Conservation (phyloP, 2,113 vertebrate genomes). For the Eonycteris spelaea region DNA sequence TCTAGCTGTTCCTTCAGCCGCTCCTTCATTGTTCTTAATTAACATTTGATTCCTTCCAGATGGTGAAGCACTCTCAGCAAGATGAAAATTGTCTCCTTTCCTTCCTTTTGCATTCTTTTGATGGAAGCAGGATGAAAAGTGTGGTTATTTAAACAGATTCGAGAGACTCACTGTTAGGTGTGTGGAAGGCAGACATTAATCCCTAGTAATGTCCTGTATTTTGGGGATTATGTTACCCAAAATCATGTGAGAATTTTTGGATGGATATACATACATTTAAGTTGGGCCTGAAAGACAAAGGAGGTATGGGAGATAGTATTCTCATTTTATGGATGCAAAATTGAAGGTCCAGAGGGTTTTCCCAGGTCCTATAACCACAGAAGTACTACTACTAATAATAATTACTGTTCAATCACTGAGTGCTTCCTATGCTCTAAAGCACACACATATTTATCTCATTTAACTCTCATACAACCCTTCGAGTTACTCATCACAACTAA, state of each 20-base stretch:
- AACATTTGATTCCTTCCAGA: slow-evolving; percentile 5
- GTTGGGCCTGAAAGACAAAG: neutral
- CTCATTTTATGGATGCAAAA: neutral
- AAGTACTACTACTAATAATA: rapidly evolving
- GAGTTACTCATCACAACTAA: too few species aligned
- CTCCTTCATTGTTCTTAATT: slow-evolving; percentile 19
- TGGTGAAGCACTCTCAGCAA: neutral
- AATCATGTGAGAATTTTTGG: neutral
- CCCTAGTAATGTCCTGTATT: neutral
- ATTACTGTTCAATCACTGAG: neutral
- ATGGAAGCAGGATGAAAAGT: neutral
- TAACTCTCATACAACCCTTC: neutral
- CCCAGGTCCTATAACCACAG: neutral
- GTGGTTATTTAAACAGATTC: neutral
- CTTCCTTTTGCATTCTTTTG: neutral
- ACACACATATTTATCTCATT: neutral
- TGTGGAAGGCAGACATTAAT: neutral
- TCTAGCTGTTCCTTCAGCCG: neutral
- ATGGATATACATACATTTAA: neutral
- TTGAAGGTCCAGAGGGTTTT: neutral
- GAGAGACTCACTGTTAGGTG: neutral
- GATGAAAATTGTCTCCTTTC: neutral
- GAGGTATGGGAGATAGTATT: neutral
- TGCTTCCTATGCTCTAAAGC: neutral
- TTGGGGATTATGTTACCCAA: neutral